Evolutionary conservation across 2,113 vertebrate species (phyloP), one percentile per base, ranked within the genome.

Genomic region (Caloenas nicobarica): DNA sequence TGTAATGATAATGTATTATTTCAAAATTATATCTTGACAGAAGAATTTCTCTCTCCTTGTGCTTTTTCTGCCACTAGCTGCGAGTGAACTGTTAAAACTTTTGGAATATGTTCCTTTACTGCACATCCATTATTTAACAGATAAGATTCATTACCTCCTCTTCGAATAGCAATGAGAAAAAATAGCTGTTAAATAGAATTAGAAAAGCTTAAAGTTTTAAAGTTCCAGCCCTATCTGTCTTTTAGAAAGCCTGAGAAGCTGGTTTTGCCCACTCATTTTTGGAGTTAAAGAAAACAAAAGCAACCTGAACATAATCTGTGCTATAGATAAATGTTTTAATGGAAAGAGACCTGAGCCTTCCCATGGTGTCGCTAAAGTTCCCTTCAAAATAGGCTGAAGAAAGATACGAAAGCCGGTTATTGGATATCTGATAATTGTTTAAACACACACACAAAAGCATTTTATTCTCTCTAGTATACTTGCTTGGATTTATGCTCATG

Each of bases 51-150:
- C 17, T 80, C 9, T 89, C 16, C 54, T 70, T 50, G 15, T 38
- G 36, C 38, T 92, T 95, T 89, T 54, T 84, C 51, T 89, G 56
- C 38, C 73, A 89, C 81, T 81, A 84, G 14, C 28, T 33, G 69
- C 57, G 81, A 66, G 54, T 28, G 65, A 94, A 54, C 46, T 61
- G 31, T 66, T 81, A n/a, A 66, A 89, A 71, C 31, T 53, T 94
- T 31, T 24, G 73, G n/a, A 91, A 54, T 87, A 70, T 23, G 3
- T 86, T 65, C 38, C 14, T 71, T 74, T 95, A 82, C 13, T 78
- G 51, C 11, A 17, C 56, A 76, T 86, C 89, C 62, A 84, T 64
- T 48, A 72, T 89, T 95, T 96, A 88, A 88, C 51, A 86, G 51
- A 44, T 57, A 78, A 29, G 73, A 89, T 64, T 89, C 36, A 82